These are phyloP conservation scores for Marisa cornuarietis DNA, from an alignment of 1,140 invertebrate species.

Conservation along the genomic window DNA sequence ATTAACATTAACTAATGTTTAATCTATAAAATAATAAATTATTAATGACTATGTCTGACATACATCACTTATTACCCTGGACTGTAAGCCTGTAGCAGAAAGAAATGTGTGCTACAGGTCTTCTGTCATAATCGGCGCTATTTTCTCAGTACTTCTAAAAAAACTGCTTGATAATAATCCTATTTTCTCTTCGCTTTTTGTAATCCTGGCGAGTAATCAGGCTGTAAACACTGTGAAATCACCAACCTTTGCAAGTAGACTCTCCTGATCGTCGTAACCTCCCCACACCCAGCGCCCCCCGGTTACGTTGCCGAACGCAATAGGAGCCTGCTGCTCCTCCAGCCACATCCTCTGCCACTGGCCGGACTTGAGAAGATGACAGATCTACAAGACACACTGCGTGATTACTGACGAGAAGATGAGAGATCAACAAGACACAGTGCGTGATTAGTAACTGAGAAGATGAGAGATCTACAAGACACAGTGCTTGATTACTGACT, in stretches of 20 bases:
- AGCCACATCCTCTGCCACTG: conserved; percentile 30
- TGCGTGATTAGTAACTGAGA: background rate
- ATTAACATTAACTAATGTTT: no score
- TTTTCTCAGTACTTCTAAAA: no score
- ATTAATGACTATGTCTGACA: no score
- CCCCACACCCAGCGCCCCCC: conserved; percentile 86
- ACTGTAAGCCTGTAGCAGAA: no score
- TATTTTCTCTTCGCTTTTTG: no score
- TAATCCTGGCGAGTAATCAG: no score
- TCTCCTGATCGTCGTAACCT: conserved; percentile 83
- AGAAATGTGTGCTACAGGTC: no score
- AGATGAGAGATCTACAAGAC: conserved; percentile 15
- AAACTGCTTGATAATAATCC: no score
- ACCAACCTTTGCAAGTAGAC: conserved; percentile 76
- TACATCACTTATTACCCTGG: no score
- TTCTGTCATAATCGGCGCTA: no score
- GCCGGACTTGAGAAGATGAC: conserved; percentile 14
- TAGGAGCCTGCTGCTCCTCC: conserved; percentile 15
- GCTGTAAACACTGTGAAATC: background rate
- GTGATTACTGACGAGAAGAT: background rate
- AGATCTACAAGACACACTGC: conserved; percentile 4
- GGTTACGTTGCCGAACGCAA: conserved; percentile 54
- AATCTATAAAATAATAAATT: no score
- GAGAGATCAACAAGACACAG: no score
- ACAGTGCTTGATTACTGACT: background rate